Base-by-base conservation (phyloP, 2,888 invertebrate genomes). In the Melolontha melolontha region DNA sequence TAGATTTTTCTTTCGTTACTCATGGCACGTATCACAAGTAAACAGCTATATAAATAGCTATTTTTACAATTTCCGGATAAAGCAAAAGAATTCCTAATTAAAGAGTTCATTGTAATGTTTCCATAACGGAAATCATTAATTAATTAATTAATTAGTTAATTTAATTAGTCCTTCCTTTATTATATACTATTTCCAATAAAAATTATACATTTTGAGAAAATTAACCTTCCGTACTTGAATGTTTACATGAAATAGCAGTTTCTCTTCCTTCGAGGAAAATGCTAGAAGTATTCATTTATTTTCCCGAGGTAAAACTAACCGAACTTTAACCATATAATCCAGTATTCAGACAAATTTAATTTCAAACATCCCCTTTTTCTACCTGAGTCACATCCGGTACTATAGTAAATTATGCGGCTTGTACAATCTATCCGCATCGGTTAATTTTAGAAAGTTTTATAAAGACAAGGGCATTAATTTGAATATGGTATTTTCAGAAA, bases 261-360 rank as follows among this genome's bases (percentile, higher is more conserved):
- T 52, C 42, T 14, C 22, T 57, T 57, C n/a, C 42, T 42, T 14
- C 17, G 8, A 57, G 22, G 42, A 27, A 34, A 22, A 57, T 41
- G 41, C 22, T 22, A 44, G 42, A 42, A 42, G 42, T 17, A 42
- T 57, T 57, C 42, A 57, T 57, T 57, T 57, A 57, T 42, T 57
- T 42, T 57, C 57, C 57, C 42, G 12, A 57, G 57, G 42, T 16
- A 57, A 41, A 27, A 22, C 49, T n/a, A 57, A 41, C 57, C 27
- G 57, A 57, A 44, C 57, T 42, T 42, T 57, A 57, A 57, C 42
- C 57, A 27, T 42, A 42, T 57, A 57, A 57, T 57, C 57, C 41
- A 57, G 57, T 42, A 57, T 57, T 57, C 42, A 57, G 57, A 57
- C 57, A 57, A 57, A 57, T 57, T 57, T 57, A 57, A 57, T 57